A percentile compares a stretch with the other conserved stretches of the same genome.
phyloP scores from a whole-genome alignment of 2,888 invertebrate genomes.

The Dysmachus trigonus region DNA sequence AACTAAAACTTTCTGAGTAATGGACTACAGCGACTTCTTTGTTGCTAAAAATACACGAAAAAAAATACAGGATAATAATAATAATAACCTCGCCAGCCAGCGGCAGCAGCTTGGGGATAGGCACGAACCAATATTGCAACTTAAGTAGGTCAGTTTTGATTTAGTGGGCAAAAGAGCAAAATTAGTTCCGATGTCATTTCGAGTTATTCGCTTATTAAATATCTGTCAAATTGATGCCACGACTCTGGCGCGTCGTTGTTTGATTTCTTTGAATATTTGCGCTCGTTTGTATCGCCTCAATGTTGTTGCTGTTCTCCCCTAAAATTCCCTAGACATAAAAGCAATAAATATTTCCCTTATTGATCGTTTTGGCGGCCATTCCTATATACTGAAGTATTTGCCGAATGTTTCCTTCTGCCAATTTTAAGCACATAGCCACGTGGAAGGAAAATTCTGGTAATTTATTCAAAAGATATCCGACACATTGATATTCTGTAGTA shows the following conservation, averaged over 20 bases:
- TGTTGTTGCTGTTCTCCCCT: background rate
- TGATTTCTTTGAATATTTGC: background rate
- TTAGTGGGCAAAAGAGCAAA: background rate
- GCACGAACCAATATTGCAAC: background rate
- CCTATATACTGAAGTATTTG: background rate
- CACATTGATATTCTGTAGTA: background rate
- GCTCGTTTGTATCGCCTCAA: background rate
- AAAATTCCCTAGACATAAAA: background rate
- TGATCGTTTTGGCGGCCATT: background rate
- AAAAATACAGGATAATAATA: background rate
- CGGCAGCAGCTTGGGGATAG: background rate
- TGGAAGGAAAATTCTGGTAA: background rate
- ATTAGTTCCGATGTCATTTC: background rate
- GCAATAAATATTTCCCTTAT: background rate
- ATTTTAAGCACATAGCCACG: background rate
- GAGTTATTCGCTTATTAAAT: background rate
- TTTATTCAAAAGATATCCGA: background rate
- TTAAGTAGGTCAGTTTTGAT: background rate
- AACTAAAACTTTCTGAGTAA: conserved; percentile 12
- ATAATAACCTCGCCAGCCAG: background rate
- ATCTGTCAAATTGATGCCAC: background rate
- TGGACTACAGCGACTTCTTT: background rate
- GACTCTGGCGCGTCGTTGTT: background rate
- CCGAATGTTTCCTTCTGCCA: background rate
- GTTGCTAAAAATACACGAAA: background rate